Evolutionary conservation across 2,113 vertebrate species (phyloP).

Genomic region (Catagonus wagneri): DNA sequence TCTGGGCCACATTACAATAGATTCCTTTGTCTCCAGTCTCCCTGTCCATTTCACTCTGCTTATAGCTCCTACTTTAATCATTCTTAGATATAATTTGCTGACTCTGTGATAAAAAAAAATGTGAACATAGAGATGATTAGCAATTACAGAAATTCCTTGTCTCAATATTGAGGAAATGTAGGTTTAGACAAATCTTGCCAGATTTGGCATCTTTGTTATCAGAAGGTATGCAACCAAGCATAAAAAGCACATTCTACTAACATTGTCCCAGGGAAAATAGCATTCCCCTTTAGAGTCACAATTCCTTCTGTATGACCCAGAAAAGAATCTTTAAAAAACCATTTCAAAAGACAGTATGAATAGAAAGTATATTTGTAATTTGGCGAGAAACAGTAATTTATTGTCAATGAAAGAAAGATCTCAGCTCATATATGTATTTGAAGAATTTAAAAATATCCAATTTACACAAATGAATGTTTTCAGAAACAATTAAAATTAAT

Average conservation of each 20-base stretch:
- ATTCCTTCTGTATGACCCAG: not conserved
- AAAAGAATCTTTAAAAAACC: not conserved
- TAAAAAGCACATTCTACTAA: not conserved
- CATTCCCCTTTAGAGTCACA: not conserved
- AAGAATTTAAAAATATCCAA: conserved; percentile 25
- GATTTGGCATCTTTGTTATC: not conserved
- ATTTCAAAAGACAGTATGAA: not conserved
- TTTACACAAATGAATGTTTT: conserved; percentile 70
- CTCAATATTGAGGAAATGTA: not conserved
- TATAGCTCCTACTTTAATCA: not conserved
- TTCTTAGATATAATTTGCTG: not conserved
- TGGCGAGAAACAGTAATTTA: conserved; percentile 63
- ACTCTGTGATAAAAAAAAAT: not conserved
- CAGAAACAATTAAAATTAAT: conserved; percentile 77
- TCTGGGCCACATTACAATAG: not conserved
- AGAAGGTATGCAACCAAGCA: not conserved
- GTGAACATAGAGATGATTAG: not conserved
- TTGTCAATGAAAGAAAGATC: conserved; percentile 58
- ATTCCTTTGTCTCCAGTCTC: not conserved
- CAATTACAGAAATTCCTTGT: not conserved
- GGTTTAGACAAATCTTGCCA: not conserved
- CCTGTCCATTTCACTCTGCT: not conserved
- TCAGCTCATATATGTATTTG: conserved; percentile 58
- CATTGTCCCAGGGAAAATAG: not conserved
- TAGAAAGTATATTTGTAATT: not conserved